Base-by-base conservation (phyloP, 2,888 invertebrate species). In the Andrena flavipes region DNA sequence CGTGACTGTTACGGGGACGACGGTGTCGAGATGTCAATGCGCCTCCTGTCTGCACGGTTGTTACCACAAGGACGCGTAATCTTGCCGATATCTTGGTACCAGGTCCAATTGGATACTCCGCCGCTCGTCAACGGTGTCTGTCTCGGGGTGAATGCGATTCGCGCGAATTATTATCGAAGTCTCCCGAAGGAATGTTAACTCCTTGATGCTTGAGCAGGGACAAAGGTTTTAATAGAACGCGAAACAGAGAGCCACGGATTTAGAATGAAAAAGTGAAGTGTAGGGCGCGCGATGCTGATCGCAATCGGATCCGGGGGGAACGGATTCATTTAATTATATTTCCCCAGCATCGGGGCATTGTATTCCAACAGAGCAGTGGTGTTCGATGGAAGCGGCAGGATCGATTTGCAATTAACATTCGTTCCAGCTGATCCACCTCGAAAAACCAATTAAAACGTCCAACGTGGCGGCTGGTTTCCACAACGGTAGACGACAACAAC, bases 401-500 rank as follows among this genome's bases (percentile, higher is more conserved):
- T 79, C 74, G 74, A 49, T 54, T 49, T n/a, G 70, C 83, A 76
- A 83, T 76, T 73, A 76, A 81, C 76, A 76, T 60, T 64, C 72
- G 64, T 35, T 16, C 51, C 56, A 2, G 8, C 35, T 4, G 29
- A 29, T 20, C 42, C 33, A 23, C 42, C 54, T 35, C 20, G 62
- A 48, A 48, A 69, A 78, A 60, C 77, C 77, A 82, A 78, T 82
- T 78, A 82, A 82, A 83, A 71, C 33, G 62, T 83, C 68, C 73
- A 71, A 77, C 69, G 72, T 2, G 42, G 64, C 35, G 33, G 33
- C 62, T 60, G 63, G 59, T n/a, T 35, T 60, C 70, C 59, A 13
- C 29, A n/a, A 30, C 42, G 79, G 35, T 76, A 68, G 76, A 65
- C 71, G 75, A 84, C 84, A 83, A 83, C 84, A 83, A 83, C 83